Evolutionary conservation across 2,113 vertebrate species (phyloP), one percentile per base, ranked within the genome.

Genomic region (Raja brachyura): DNA sequence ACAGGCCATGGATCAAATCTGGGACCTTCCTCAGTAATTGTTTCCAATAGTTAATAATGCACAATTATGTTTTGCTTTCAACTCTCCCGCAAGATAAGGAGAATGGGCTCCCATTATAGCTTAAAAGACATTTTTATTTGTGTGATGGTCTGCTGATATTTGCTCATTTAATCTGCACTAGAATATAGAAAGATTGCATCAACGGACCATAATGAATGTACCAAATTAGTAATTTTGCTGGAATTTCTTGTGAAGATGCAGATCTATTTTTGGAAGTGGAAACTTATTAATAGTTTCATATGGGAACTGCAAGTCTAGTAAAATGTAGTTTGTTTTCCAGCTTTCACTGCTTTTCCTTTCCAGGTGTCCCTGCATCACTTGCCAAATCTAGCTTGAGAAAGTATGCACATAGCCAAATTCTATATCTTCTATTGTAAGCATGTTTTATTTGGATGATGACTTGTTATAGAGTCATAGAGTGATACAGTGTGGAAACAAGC

Each of bases 81-180:
- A 88, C 25, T 63, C 25, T n/a, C 59, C 79, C 83, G n/a, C 83
- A 88, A 88, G 59, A 14, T 63, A 88, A 63, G 54, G 59, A 59
- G 28, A 88, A 33, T 2, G 13, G 61, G 28, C 83, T 88, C 56
- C 61, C 83, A 33, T 88, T 88, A 63, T 63, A 88, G n/a, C 83
- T 88, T 31, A 6, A 88, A 63, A 88, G 11, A 31, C 59, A 88
- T 88, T 63, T 61, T 85, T 85, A 56, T 56, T 6, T 31, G 59
- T 63, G 28, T 88, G 83, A 88, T 88, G 83, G 83, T 88, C 83
- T 88, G n/a, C 59, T 63, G 83, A 63, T 88, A 88, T 88, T 88
- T 88, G 59, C 83, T 88, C 18, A 88, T 63, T 88, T 88, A 88
- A 63, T 63, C 83, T 63, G 83, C 59, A 31, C 28, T 1, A 18